phyloP scores from a whole-genome alignment of 2,797 vertebrate species.

The Neosilurus hyrtlii region DNA sequence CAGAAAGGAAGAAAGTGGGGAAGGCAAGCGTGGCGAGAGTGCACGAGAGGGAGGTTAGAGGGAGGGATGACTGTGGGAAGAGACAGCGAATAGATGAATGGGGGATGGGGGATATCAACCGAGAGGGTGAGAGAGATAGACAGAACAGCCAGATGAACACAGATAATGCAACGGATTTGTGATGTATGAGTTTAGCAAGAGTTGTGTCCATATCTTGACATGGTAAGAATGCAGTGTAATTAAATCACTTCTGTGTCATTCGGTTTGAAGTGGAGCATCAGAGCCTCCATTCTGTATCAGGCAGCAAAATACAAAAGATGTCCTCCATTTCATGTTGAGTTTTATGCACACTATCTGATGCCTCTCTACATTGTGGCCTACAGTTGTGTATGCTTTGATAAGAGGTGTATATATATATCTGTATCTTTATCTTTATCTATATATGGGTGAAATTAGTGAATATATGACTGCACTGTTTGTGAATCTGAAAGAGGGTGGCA shows the following conservation, averaged over 20 bases:
- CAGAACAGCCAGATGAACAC: constrained; percentile 63
- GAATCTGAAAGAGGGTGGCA: background rate
- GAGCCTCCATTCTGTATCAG: constrained; percentile 13
- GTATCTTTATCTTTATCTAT: too few relatives aligned
- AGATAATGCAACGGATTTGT: constrained; percentile 64
- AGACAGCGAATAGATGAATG: constrained; percentile 49
- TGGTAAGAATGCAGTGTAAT: constrained; percentile 28
- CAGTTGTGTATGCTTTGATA: background rate
- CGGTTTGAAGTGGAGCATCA: background rate
- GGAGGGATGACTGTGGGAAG: constrained; percentile 54
- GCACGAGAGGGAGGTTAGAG: constrained; percentile 32
- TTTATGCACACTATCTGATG: background rate
- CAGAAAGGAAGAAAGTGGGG: constrained; percentile 67
- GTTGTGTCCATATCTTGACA: constrained; percentile 58
- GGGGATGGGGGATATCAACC: constrained; percentile 46
- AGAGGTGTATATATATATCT: too few relatives aligned
- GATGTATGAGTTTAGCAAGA: constrained; percentile 18
- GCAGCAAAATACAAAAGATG: constrained; percentile 39
- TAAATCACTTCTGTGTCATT: constrained; percentile 28
- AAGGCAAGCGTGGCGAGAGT: constrained; percentile 28
- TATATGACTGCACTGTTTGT: background rate
- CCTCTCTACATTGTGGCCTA: background rate
- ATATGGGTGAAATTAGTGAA: background rate
- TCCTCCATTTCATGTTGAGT: constrained; percentile 37
- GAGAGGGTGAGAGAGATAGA: constrained; percentile 54